Percentiles rank a stretch among this genome's conserved stretches.
phyloP scores from a whole-genome alignment of 2,113 vertebrate species.

The Prunella fulvescens region DNA sequence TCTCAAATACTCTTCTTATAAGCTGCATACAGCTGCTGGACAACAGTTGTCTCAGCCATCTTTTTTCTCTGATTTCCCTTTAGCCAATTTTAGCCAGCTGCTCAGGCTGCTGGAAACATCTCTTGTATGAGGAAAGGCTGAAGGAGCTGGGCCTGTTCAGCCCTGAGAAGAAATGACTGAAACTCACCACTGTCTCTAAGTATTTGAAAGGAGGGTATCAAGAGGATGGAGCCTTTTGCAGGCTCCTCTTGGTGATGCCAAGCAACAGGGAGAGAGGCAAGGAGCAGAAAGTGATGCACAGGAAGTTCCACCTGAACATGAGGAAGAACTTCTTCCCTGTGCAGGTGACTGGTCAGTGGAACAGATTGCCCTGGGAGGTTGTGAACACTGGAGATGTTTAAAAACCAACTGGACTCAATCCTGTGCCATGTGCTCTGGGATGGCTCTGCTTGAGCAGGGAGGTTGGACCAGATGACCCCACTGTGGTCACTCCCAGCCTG shows the following conservation, averaged over 20 bases:
- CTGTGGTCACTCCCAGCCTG: background rate
- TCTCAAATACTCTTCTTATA: background rate
- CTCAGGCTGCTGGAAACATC: background rate
- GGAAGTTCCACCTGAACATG: background rate
- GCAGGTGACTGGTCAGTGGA: fast-evolving
- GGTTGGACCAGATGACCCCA: background rate
- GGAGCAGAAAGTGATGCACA: background rate
- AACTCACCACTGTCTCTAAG: fast-evolving
- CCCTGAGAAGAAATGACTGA: too few relatives aligned
- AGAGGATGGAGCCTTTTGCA: background rate
- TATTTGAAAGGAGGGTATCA: background rate
- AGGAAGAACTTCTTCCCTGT: background rate
- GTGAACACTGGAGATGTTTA: too few relatives aligned
- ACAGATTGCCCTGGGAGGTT: background rate
- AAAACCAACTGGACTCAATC: background rate
- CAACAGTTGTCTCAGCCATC: background rate
- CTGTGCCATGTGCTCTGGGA: background rate
- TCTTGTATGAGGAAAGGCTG: background rate
- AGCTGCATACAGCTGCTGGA: background rate
- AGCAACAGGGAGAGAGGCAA: background rate
- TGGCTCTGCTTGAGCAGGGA: background rate
- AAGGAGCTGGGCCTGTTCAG: background rate
- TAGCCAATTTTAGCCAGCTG: background rate
- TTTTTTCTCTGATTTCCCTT: background rate
- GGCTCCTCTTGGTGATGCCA: background rate